phyloP scores from a whole-genome alignment of 2,888 invertebrate genomes.

The Himalopsyche kuldschensis region DNA sequence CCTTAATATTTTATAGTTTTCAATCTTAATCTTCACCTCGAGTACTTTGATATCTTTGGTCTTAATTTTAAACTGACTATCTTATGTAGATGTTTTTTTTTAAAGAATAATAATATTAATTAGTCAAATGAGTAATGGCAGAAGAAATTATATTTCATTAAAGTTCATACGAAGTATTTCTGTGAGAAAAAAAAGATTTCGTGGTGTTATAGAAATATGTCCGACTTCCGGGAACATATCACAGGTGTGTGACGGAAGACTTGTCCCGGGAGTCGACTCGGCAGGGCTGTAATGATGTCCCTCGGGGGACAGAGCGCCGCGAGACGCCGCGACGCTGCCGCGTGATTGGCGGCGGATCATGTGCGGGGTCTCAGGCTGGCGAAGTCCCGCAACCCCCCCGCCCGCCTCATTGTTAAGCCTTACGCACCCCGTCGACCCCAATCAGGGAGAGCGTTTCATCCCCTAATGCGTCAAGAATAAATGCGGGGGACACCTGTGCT shows the following conservation, averaged over 20 bases:
- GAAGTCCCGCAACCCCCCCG: not conserved
- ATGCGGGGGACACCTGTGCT: conserved; percentile 29
- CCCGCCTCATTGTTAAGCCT: conserved; percentile 1
- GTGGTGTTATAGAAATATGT: not conserved
- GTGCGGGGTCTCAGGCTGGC: not conserved
- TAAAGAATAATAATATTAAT: too few species aligned
- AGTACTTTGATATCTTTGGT: too few species aligned
- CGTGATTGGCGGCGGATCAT: conserved; percentile 32
- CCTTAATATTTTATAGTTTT: too few species aligned
- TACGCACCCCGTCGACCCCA: conserved; percentile 3
- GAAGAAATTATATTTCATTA: too few species aligned
- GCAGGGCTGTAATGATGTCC: conserved; percentile 35
- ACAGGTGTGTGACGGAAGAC: not conserved
- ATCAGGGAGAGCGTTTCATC: conserved; percentile 30
- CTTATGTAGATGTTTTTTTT: too few species aligned
- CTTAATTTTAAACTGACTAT: too few species aligned
- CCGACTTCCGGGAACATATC: not conserved
- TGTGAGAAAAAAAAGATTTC: too few species aligned
- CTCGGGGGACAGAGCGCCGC: conserved; percentile 30
- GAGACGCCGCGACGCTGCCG: conserved; percentile 21
- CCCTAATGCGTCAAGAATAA: conserved; percentile 32
- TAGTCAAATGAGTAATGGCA: too few species aligned
- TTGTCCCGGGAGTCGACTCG: not conserved
- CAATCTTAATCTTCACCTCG: too few species aligned
- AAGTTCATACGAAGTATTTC: too few species aligned